Evolutionary conservation across 2,888 invertebrate genomes (phyloP).

Genomic region (Drosophila hamatofila): DNA sequence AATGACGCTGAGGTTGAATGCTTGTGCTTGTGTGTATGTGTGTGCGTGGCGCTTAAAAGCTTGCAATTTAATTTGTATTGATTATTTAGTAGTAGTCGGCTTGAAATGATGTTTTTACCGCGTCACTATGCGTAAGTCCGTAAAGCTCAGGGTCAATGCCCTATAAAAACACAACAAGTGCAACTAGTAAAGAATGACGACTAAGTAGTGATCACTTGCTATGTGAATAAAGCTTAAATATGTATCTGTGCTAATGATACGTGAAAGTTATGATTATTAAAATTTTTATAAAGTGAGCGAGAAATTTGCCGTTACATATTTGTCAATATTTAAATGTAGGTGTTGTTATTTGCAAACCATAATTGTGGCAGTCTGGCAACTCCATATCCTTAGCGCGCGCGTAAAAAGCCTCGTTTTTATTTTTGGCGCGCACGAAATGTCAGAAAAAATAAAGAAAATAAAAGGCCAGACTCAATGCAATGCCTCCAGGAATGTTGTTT

Average conservation of each 20-base stretch:
- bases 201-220: neutral
- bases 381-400: conserved; percentile 46
- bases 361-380: conserved; percentile 39
- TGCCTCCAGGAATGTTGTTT: conserved; percentile 75
- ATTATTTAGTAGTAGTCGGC: conserved; percentile 44
- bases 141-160: conserved; percentile 63
- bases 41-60: conserved; percentile 30
- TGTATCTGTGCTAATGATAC: neutral
- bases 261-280: neutral
- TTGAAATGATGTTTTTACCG: conserved; percentile 44
- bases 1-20: conserved; percentile 25
- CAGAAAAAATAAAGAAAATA: conserved; percentile 27
- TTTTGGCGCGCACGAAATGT: conserved; percentile 67
- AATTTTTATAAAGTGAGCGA: neutral
- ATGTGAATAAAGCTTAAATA: neutral
- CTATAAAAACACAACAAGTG: conserved; percentile 64
- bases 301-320: neutral
- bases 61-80: conserved; percentile 48
- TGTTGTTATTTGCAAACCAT: neutral
- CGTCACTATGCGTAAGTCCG: conserved; percentile 27
- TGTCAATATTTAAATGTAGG: neutral
- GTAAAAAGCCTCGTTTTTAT: conserved; percentile 44
- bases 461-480: conserved; percentile 55
- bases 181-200: conserved; percentile 27
- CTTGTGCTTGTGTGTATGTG: conserved; percentile 11